Conservation (phyloP, 1,140 invertebrate genomes). For the Asobara japonica region DNA sequence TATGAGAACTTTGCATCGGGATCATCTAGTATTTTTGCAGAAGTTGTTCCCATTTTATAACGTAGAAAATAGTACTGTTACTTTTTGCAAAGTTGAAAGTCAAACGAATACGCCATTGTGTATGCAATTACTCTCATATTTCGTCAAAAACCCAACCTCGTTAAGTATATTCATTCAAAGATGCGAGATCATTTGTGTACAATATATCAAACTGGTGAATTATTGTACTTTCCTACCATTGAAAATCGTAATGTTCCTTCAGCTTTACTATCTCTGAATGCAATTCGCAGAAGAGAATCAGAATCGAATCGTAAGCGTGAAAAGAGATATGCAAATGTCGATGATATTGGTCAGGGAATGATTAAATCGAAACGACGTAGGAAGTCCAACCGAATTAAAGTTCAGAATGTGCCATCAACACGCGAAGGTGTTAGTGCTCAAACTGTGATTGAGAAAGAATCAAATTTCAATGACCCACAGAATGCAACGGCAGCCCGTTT, state of each 20-base stretch:
- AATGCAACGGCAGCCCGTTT: too few relatives aligned
- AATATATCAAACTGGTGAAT: not conserved
- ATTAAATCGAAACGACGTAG: not conserved
- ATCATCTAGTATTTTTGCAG: constrained; percentile 30
- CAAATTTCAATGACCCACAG: too few relatives aligned
- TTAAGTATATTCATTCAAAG: not conserved
- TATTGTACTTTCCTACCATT: not conserved
- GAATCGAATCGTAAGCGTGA: not conserved
- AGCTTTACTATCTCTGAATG: not conserved
- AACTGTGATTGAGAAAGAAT: too few relatives aligned
- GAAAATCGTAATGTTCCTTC: not conserved
- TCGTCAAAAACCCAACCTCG: constrained; percentile 1
- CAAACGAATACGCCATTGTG: constrained; percentile 34
- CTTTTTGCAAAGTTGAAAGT: constrained; percentile 27
- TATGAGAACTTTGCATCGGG: constrained; percentile 21
- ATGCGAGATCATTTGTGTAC: not conserved
- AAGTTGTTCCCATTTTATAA: constrained; percentile 26
- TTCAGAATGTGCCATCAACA: too few relatives aligned
- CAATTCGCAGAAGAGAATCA: not conserved
- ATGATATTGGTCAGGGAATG: not conserved
- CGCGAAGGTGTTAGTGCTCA: too few relatives aligned
- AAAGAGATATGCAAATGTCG: not conserved
- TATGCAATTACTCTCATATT: constrained; percentile 29
- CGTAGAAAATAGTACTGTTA: not conserved
- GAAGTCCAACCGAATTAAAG: not conserved